These are phyloP conservation scores for Nephrotoma guestfalica DNA, from an alignment of 2,888 invertebrate genomes.

Conservation along the genomic window DNA sequence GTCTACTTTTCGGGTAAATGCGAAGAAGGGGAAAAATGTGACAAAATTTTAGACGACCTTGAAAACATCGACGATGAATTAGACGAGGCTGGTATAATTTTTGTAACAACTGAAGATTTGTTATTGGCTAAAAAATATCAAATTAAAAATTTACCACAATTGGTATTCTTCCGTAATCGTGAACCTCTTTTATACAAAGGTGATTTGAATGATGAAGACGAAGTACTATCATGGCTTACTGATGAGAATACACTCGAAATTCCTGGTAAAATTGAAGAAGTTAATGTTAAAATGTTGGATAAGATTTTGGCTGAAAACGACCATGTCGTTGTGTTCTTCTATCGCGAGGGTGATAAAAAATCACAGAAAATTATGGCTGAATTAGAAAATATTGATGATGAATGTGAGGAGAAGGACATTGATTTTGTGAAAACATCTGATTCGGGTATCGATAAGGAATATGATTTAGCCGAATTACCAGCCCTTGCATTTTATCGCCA, in stretches of 20 bases:
- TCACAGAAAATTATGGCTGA: conserved; percentile 78
- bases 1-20: conserved; percentile 85
- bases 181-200: conserved; percentile 74
- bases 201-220: conserved; percentile 81
- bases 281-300: conserved; percentile 78
- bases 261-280: conserved; percentile 86
- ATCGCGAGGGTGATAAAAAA: conserved; percentile 79
- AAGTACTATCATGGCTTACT: conserved; percentile 80
- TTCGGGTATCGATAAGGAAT: conserved; percentile 73
- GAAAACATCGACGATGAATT: conserved; percentile 89
- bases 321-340: conserved; percentile 84
- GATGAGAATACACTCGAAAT: conserved; percentile 82
- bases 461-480: conserved; percentile 67
- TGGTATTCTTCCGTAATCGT: conserved; percentile 84
- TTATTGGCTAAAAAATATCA: conserved; percentile 68
- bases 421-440: conserved; percentile 87
- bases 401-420: conserved; percentile 81
- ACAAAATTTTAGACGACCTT: conserved; percentile 67
- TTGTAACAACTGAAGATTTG: conserved; percentile 82
- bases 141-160: conserved; percentile 68
- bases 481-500: conserved; percentile 76
- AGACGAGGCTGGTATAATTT: conserved; percentile 84
- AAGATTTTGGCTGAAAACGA: conserved; percentile 77
- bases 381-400: conserved; percentile 84
- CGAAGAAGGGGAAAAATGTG: conserved; percentile 76